phyloP scores from a whole-genome alignment of 2,888 invertebrate species.

The Busseola fusca region DNA sequence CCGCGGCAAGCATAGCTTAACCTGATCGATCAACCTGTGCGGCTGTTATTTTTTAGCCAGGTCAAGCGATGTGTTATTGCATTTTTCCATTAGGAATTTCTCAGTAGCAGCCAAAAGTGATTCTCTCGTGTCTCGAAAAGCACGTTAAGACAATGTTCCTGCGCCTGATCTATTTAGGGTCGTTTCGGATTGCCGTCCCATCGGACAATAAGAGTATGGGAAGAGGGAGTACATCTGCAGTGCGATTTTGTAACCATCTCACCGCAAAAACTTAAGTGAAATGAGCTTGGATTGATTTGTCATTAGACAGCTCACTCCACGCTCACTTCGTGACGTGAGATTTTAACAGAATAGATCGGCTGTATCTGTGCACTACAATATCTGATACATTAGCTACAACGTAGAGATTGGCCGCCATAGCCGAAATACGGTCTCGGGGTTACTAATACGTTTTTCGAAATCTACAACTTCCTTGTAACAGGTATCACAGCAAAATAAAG shows the following conservation, averaged over 20 bases:
- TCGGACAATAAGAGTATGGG: not conserved
- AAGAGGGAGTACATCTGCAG: not conserved
- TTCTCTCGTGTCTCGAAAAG: not conserved
- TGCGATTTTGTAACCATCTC: too few species aligned
- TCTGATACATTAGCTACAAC: not conserved
- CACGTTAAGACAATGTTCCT: not conserved
- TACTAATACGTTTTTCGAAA: not conserved
- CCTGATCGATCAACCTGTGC: too few species aligned
- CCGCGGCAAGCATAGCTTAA: too few species aligned
- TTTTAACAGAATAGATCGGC: too few species aligned
- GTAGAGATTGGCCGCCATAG: not conserved
- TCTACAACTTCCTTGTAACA: not conserved
- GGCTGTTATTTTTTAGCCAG: too few species aligned
- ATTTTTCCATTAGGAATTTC: not conserved
- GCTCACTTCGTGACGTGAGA: too few species aligned
- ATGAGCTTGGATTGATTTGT: too few species aligned
- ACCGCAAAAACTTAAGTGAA: too few species aligned
- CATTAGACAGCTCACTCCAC: too few species aligned
- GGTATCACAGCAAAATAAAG: not conserved
- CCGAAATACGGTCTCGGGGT: not conserved
- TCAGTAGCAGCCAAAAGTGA: not conserved
- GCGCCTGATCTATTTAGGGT: not conserved
- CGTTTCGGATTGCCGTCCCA: not conserved
- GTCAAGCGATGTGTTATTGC: too few species aligned
- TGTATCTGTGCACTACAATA: not conserved